Conservation (phyloP, 2,113 vertebrate genomes). For the Odocoileus hemionus region DNA sequence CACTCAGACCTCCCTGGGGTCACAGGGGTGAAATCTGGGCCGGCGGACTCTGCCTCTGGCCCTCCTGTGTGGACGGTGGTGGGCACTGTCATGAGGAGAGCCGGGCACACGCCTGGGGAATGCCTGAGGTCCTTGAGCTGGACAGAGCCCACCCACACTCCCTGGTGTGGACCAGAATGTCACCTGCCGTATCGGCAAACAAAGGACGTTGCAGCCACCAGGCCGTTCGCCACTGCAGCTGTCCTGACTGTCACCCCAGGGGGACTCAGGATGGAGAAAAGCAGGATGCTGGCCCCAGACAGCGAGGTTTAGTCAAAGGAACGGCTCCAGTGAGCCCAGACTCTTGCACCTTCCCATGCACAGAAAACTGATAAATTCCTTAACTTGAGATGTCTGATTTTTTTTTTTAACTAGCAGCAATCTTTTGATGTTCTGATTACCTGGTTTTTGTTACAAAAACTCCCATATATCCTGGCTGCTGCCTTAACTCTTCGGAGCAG, state of each 20-base stretch:
- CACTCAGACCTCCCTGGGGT: accelerated
- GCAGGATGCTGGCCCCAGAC: background rate
- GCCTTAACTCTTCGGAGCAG: background rate
- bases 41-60: accelerated
- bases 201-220: background rate
- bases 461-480: background rate
- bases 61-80: accelerated
- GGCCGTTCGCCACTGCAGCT: background rate
- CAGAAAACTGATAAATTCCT: background rate
- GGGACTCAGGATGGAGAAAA: background rate
- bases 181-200: background rate
- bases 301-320: background rate
- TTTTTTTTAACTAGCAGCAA: background rate
- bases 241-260: background rate
- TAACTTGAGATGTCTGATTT: background rate
- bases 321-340: background rate
- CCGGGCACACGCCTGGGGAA: accelerated
- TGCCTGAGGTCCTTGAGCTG: background rate
- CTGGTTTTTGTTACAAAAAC: background rate
- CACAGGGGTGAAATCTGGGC: accelerated
- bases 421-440: background rate
- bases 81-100: background rate
- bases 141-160: background rate
- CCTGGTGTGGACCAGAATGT: background rate
- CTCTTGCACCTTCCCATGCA: too few species aligned